These are phyloP conservation scores for Micromesistius poutassou DNA, from an alignment of 2,797 vertebrate genomes.

Conservation along the genomic window DNA sequence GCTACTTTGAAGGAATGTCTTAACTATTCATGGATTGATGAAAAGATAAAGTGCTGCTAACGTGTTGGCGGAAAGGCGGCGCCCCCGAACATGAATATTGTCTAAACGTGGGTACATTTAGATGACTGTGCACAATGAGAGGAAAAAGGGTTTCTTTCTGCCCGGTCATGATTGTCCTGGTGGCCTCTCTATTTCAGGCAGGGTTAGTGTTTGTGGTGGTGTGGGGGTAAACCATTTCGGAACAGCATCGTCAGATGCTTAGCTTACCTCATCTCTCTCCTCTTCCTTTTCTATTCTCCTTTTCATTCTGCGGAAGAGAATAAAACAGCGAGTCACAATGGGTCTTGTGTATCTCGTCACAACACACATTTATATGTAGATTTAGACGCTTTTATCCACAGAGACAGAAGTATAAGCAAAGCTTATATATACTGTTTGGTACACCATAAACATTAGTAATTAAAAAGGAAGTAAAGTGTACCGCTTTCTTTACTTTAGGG, in stretches of 20 bases:
- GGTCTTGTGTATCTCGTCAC: neutral
- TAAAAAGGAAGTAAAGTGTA: no score
- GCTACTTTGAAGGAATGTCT: slow-evolving; percentile 1
- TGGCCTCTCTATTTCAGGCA: neutral
- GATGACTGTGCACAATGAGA: neutral
- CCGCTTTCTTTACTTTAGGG: no score
- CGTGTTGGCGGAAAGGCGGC: neutral
- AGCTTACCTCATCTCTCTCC: neutral
- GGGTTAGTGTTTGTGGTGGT: neutral
- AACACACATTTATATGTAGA: neutral
- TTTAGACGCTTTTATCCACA: neutral
- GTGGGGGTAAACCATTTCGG: neutral
- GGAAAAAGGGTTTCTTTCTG: neutral
- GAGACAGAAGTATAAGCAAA: neutral
- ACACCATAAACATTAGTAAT: neutral
- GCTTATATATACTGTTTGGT: neutral
- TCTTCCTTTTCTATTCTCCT: neutral
- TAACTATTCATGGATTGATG: neutral
- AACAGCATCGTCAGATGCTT: neutral
- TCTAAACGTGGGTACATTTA: neutral
- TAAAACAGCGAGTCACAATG: neutral
- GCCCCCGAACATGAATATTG: neutral
- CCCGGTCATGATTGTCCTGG: neutral
- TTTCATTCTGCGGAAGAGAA: neutral
- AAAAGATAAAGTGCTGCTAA: neutral